These are phyloP conservation scores for Bujurquina vittata DNA, from an alignment of 2,113 vertebrate species.

Conservation along the genomic window DNA sequence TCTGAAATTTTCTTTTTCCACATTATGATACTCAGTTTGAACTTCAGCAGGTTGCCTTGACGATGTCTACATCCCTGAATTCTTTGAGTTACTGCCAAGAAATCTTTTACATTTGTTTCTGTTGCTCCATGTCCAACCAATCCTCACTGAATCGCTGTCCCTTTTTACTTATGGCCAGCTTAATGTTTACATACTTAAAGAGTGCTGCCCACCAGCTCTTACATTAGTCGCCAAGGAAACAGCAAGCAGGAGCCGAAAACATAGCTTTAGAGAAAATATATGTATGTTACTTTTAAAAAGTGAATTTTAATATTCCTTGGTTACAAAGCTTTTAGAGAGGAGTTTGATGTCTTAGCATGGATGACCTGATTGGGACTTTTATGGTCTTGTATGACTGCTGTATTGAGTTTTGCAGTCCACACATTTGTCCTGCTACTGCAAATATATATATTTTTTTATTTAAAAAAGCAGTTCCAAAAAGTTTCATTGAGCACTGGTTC, in stretches of 20 bases:
- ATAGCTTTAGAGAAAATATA: neutral
- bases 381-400: neutral
- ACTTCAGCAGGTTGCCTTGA: neutral
- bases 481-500: neutral
- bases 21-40: neutral
- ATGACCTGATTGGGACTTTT: neutral
- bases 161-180: neutral
- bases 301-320: neutral
- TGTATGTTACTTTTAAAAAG: neutral
- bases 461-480: neutral
- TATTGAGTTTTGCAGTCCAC: neutral
- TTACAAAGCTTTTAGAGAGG: neutral
- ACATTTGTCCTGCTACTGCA: neutral
- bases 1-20: neutral
- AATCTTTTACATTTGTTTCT: neutral
- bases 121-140: neutral
- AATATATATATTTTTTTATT: neutral
- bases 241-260: neutral
- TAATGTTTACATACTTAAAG: neutral
- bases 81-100: neutral
- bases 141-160: neutral
- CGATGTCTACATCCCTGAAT: neutral
- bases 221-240: neutral
- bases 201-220: neutral
- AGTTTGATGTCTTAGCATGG: neutral